Evolutionary conservation across 2,888 invertebrate species (phyloP).

Genomic region (Dryomyza anilis): DNA sequence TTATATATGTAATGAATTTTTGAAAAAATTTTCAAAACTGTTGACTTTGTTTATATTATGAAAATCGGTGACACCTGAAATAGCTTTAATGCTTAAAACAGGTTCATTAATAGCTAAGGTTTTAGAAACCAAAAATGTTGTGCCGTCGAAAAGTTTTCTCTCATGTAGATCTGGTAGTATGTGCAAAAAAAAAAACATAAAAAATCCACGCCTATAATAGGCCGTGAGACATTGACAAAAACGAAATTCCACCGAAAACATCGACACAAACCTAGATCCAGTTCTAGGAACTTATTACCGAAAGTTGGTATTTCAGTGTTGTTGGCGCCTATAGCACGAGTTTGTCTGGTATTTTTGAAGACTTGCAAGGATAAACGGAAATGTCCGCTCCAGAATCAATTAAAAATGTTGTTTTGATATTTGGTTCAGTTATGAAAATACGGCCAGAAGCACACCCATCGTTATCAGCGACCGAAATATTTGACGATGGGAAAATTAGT

Average conservation of each 20-base stretch:
- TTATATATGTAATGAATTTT: no score
- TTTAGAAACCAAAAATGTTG: neutral
- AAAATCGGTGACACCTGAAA: no score
- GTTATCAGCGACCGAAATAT: no score
- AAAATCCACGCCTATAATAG: neutral
- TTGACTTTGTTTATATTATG: no score
- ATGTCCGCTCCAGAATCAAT: neutral
- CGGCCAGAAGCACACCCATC: neutral
- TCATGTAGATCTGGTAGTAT: no score
- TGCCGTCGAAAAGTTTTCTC: neutral
- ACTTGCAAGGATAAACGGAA: no score
- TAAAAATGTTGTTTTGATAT: neutral
- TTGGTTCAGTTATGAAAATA: neutral
- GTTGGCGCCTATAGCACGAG: neutral
- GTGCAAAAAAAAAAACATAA: neutral
- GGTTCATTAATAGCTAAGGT: neutral
- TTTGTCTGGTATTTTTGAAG: neutral
- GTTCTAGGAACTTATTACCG: neutral
- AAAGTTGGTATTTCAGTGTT: neutral
- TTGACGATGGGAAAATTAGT: no score
- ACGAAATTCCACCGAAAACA: neutral
- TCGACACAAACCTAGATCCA: neutral
- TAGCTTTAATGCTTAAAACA: no score
- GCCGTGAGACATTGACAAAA: neutral
- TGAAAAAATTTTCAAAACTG: no score